Conservation (phyloP, 2,797 vertebrate species). For the Neosalanx taihuensis region DNA sequence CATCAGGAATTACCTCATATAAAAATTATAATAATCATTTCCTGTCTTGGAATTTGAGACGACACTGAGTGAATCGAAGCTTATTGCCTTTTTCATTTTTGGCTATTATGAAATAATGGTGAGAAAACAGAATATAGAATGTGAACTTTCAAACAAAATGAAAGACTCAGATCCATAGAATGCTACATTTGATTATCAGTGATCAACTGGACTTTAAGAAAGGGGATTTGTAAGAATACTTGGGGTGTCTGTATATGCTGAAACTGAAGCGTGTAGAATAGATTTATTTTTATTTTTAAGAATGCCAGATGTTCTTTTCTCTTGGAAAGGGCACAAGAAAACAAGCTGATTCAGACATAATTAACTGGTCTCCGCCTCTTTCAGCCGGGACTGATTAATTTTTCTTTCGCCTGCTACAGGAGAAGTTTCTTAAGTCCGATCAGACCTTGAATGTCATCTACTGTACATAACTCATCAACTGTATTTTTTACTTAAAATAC, state of each 20-base stretch:
- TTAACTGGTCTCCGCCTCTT: background rate
- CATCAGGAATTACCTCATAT: slow-evolving; percentile 33
- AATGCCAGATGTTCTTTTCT: slow-evolving; percentile 50
- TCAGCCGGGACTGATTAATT: background rate
- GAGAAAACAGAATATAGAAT: background rate
- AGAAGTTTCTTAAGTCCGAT: no score
- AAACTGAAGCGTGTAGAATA: slow-evolving; percentile 46
- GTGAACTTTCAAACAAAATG: background rate
- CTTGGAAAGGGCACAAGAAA: background rate
- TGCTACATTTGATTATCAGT: no score
- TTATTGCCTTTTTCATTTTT: slow-evolving; percentile 29
- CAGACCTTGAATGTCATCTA: no score
- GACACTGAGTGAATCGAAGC: slow-evolving; percentile 6
- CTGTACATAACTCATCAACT: no score
- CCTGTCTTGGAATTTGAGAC: background rate
- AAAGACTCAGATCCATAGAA: background rate
- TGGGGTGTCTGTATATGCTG: slow-evolving; percentile 23
- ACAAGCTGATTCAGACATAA: background rate
- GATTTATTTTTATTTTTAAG: background rate
- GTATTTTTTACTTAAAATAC: no score
- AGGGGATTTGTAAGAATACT: slow-evolving; percentile 32
- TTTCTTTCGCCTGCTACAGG: no score
- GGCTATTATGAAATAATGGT: slow-evolving; percentile 23
- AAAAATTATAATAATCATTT: background rate
- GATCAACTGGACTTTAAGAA: slow-evolving; percentile 17